A percentile compares a stretch with the other conserved stretches of the same genome.
Evolutionary conservation across 2,113 vertebrate genomes (phyloP).

Genomic region (Dinomys branickii): DNA sequence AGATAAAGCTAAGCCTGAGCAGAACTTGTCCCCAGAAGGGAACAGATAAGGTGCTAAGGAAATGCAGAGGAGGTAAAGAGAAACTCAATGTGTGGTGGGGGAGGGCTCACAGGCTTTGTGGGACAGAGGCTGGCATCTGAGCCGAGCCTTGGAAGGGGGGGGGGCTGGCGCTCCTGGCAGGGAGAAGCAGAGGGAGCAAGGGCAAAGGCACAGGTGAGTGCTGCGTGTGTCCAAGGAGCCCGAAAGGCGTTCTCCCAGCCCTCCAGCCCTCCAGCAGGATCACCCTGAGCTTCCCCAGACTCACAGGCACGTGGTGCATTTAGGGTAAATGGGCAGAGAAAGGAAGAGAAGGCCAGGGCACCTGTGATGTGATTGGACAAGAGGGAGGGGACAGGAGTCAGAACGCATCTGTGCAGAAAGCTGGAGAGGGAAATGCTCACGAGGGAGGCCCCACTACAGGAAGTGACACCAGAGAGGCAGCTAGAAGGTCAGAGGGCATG

Average conservation of each 20-base stretch:
- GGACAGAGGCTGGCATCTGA: conserved; percentile 38
- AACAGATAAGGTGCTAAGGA: conserved; percentile 32
- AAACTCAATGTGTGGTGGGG: background rate
- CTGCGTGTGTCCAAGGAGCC: background rate
- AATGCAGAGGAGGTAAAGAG: background rate
- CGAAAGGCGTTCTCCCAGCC: background rate
- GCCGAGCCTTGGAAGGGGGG: conserved; percentile 42
- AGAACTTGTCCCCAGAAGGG: conserved; percentile 33
- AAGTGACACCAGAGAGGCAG: background rate
- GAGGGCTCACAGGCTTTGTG: background rate
- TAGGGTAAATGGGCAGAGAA: background rate
- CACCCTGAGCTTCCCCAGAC: conserved; percentile 35
- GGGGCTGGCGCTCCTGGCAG: conserved; percentile 2
- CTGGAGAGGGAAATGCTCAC: background rate
- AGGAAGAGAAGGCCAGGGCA: background rate
- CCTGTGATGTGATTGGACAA: background rate
- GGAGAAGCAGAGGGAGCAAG: background rate
- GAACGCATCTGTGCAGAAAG: background rate
- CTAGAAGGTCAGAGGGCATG: background rate
- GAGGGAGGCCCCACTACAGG: background rate
- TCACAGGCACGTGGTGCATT: background rate
- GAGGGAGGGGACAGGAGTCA: background rate
- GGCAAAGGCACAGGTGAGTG: conserved; percentile 29
- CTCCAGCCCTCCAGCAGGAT: background rate
- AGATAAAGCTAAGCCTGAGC: conserved; percentile 19